Base-by-base conservation (phyloP, 2,113 vertebrate species). In the Sphyrna mokarran region DNA sequence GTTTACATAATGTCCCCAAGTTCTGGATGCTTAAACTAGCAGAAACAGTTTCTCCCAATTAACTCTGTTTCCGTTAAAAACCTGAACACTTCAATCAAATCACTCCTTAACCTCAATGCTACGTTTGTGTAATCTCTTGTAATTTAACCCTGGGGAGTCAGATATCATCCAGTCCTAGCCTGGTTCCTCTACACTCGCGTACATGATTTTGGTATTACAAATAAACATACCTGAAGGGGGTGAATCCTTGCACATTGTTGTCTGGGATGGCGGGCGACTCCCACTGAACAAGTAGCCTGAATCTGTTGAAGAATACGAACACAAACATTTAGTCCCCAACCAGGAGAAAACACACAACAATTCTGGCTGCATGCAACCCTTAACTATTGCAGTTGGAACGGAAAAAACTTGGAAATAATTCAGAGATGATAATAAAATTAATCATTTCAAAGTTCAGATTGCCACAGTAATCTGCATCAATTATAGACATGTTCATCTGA, bases 261-360 rank as follows among this genome's bases (percentile, higher is more conserved):
- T 96, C 95, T 97, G 98, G 0, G 98, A 99, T 0, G 98, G 97
- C 0, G 98, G 99, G 7, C 98, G 98, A 96, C 99, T 99, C 33
- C 99, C 99, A 0, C 99, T 99, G 96, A 99, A 99, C 97, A 99
- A 97, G 95, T 98, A 99, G n/a, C 99, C 99, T 0, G 99, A 99
- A 97, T 98, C 99, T 99, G 96, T 89, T 37, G n/a, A 66, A 4
- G 87, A 63, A 63, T 10, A 93, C 0, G 26, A 91, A 91, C 33
- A 91, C 63, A n/a, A 91, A 37, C 1, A 54, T 66, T 91, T 63
- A 91, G 26, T 66, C 5, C 33, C 89, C 58, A 91, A 91, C 40
- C 23, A 54, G 0, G 26, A 43, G 43, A 9, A 11, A 54, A 54
- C 43, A 29, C 14, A 10, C 23, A 43, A 48, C 10, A 54, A 48